phyloP scores from a whole-genome alignment of 2,797 vertebrate genomes.

The Mionectes olivaceus region DNA sequence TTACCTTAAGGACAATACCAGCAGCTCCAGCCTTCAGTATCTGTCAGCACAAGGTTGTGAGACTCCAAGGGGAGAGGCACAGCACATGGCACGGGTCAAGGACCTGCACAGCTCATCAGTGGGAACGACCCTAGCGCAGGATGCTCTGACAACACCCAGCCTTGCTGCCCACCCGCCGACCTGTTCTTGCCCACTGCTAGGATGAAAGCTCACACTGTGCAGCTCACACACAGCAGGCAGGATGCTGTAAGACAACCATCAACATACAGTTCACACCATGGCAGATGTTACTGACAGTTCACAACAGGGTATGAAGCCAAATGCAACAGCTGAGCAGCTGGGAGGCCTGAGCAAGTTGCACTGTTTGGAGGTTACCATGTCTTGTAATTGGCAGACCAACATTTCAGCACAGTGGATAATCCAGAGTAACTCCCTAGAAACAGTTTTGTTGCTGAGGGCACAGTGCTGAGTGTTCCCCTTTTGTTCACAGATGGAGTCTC shows the following conservation, averaged over 20 bases:
- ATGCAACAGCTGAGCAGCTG: background rate
- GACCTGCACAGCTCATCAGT: background rate
- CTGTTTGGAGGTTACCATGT: background rate
- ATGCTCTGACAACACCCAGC: background rate
- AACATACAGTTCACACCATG: rapidly evolving
- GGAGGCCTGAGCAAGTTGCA: rapidly evolving
- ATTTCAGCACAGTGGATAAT: background rate
- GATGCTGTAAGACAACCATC: background rate
- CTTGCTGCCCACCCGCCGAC: background rate
- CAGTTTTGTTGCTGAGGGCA: rapidly evolving
- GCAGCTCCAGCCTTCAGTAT: background rate
- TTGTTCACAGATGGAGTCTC: background rate
- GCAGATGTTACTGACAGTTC: background rate
- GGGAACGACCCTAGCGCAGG: background rate
- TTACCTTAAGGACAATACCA: background rate
- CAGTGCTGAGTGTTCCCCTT: background rate
- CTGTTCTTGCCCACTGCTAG: background rate
- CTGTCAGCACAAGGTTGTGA: background rate
- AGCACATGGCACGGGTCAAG: background rate
- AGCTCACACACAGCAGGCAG: background rate
- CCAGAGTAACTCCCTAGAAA: background rate
- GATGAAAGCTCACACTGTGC: background rate
- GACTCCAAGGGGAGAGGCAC: background rate
- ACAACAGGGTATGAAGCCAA: background rate
- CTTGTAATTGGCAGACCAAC: background rate